Evolutionary conservation across 2,113 vertebrate genomes (phyloP).

Genomic region (Spheniscus mendiculus): DNA sequence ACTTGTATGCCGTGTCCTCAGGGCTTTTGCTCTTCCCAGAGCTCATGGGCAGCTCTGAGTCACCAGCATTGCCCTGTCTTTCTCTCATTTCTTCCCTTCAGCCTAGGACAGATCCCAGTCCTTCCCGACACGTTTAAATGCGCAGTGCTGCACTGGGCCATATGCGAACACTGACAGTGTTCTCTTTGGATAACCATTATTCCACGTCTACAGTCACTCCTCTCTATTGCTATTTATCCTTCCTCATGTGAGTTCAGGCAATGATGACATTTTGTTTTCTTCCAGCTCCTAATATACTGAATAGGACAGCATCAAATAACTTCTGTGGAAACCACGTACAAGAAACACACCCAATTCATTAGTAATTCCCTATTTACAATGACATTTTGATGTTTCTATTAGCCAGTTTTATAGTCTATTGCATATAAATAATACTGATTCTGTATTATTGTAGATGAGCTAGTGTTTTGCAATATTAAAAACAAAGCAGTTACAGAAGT

Average conservation of each 20-base stretch:
- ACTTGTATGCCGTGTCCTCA: background rate
- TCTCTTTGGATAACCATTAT: background rate
- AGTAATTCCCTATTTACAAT: background rate
- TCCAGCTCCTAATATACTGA: background rate
- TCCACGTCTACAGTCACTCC: background rate
- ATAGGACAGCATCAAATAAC: background rate
- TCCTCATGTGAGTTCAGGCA: background rate
- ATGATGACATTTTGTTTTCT: background rate
- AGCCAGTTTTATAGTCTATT: background rate
- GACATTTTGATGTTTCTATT: background rate
- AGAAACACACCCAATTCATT: background rate
- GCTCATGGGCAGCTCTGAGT: background rate
- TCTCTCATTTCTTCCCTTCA: background rate
- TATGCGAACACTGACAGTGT: background rate
- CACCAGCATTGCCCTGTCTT: background rate
- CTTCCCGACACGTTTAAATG: background rate
- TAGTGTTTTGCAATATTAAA: background rate
- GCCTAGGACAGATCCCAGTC: background rate
- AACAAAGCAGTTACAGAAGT: background rate
- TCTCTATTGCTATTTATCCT: background rate
- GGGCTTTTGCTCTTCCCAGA: background rate
- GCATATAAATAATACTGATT: background rate
- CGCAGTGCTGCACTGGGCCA: background rate
- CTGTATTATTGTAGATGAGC: background rate
- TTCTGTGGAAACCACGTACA: background rate